Evolutionary conservation across 1,140 invertebrate genomes (phyloP), one percentile per base, ranked within the genome.

Genomic region (Parapsyche elsis): DNA sequence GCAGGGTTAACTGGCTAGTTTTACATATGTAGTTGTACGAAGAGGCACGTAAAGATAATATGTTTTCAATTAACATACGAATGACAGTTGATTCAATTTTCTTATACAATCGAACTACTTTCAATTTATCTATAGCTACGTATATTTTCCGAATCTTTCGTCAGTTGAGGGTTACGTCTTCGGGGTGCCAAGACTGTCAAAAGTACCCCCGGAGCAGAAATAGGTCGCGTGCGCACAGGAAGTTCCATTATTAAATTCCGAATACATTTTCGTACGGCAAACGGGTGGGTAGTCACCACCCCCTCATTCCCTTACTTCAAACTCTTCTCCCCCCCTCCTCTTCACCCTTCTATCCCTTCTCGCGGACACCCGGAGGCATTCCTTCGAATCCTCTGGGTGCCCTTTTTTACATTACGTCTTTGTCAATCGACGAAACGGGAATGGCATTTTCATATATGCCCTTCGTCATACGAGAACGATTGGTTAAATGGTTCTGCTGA

Each of bases 161-260:
- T 53, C 49, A 10, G 49, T 53, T 14, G 12, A 14, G 16, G 49
- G 49, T 14, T 53, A 12, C 16, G 49, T 53, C 49, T 53, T 53
- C 49, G 10, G 49, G 12, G 16, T 38, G 16, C 49, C 12, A 53
- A 53, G 49, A 53, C 30, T 38, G 16, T 53, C 16, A 53, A 61
- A 61, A 61, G 14, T 10, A 23, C 59, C 59, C 9, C 21, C 16
- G n/a, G 2, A 61, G 59, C 16, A 16, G 9, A 61, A 61, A 38
- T 38, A 21, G 16, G 59, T 16, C 59, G 59, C 59, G 16, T 9
- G 14, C 9, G 16, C 49, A 4, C 59, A 23, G 21, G 16, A 16
- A 73, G 71, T 73, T 73, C 71, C 44, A 38, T 73, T 73, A 73
- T 73, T 73, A 53, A 73, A 73, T 73, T 73, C 71, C 71, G 46